These are phyloP conservation scores for Rhegmatorhina hoffmannsi DNA, from an alignment of 2,113 vertebrate genomes.

Conservation along the genomic window DNA sequence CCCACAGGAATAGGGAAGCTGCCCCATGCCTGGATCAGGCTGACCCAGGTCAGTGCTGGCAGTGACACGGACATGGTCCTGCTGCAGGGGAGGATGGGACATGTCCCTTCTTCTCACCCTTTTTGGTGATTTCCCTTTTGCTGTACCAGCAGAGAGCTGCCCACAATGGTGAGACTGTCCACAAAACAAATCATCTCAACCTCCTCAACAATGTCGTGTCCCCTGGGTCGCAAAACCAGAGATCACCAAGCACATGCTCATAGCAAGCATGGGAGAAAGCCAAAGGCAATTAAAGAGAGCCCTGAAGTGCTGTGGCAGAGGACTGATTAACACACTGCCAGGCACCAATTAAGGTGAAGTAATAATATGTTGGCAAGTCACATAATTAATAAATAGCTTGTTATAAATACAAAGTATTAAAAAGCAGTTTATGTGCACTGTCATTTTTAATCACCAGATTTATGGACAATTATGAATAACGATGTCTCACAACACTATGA, in stretches of 20 bases:
- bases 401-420: constrained; percentile 22
- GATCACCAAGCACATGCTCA: background rate
- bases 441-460: constrained; percentile 34
- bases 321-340: background rate
- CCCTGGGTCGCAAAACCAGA: background rate
- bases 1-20: background rate
- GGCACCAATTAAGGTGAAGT: constrained; percentile 22
- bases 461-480: constrained; percentile 14
- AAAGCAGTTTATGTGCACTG: constrained; percentile 31
- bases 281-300: background rate
- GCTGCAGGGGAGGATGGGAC: background rate
- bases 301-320: background rate
- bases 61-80: background rate
- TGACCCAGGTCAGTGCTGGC: background rate
- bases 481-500: background rate
- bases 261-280: background rate
- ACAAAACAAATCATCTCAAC: background rate
- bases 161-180: background rate
- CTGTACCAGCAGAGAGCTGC: background rate
- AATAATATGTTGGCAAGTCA: constrained; percentile 28
- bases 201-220: background rate
- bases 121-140: background rate
- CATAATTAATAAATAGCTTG: constrained; percentile 25
- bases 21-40: background rate
- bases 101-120: background rate